A percentile compares a stretch with the other conserved stretches of the same genome.
Conservation (phyloP, 2,888 invertebrate genomes). For the Leucophenga maculata region DNA sequence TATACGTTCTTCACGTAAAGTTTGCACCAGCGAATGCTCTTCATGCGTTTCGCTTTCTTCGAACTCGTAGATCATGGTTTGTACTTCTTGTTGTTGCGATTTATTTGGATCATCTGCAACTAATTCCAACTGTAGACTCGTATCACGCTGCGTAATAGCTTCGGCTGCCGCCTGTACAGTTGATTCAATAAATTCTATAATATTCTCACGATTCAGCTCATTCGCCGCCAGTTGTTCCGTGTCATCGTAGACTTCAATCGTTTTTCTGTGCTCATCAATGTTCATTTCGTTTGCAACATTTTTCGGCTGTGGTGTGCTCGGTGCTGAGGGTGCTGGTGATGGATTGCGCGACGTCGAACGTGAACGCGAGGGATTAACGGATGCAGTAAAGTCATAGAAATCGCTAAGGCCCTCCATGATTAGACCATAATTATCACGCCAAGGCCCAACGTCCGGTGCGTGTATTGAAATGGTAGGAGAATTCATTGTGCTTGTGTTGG, state of each 20-base stretch:
- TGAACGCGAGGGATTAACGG: slow-evolving; percentile 68
- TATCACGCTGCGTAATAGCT: slow-evolving; percentile 19
- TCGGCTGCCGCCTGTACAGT: slow-evolving; percentile 30
- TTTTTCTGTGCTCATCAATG: slow-evolving; percentile 31
- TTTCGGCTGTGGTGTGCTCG: slow-evolving; percentile 50
- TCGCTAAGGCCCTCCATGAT: slow-evolving; percentile 70
- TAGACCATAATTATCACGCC: slow-evolving; percentile 64
- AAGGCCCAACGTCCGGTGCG: slow-evolving; percentile 61
- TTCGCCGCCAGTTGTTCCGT: slow-evolving; percentile 39
- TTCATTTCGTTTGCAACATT: slow-evolving; percentile 57
- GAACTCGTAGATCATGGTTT: slow-evolving; percentile 43
- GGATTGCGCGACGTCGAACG: slow-evolving; percentile 58
- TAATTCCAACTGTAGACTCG: slow-evolving; percentile 43
- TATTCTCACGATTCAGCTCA: slow-evolving; percentile 51
- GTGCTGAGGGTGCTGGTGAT: slow-evolving; percentile 51
- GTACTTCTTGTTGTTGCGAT: neutral
- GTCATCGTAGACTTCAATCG: slow-evolving; percentile 61
- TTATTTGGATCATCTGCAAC: slow-evolving; percentile 54
- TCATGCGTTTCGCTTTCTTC: neutral
- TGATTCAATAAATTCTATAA: slow-evolving; percentile 53
- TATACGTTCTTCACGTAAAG: neutral
- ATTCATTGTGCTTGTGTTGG: slow-evolving; percentile 13
- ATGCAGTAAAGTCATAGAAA: slow-evolving; percentile 70
- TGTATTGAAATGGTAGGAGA: slow-evolving; percentile 47
- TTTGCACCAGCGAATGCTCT: neutral